These are phyloP conservation scores for Aleadryas rufinucha DNA, from an alignment of 2,113 vertebrate species.

Conservation along the genomic window DNA sequence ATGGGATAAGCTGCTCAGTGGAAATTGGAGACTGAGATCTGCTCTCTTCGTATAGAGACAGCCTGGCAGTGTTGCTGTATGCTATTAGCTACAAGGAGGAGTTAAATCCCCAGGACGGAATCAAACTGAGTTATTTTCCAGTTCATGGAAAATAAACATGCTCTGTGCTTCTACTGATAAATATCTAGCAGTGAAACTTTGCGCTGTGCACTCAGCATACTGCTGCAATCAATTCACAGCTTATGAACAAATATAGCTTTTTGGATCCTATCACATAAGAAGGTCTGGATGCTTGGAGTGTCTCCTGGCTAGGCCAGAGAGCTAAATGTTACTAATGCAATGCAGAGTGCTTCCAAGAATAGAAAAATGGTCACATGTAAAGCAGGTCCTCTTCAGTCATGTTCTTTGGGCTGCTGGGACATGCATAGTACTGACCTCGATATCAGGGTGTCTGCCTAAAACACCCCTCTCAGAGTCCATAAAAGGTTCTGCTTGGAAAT, in stretches of 20 bases:
- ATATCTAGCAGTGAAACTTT: background rate
- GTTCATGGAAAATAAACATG: background rate
- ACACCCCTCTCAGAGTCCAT: background rate
- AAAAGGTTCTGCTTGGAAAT: background rate
- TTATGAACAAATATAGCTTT: slow-evolving; percentile 54
- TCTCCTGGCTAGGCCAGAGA: background rate
- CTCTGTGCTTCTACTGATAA: background rate
- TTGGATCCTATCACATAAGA: background rate
- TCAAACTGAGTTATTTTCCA: background rate
- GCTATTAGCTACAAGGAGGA: background rate
- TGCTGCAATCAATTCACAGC: slow-evolving; percentile 30
- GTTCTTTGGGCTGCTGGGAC: background rate
- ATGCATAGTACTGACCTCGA: background rate
- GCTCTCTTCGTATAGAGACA: background rate
- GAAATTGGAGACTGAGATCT: background rate
- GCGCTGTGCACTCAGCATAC: background rate
- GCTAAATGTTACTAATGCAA: slow-evolving; percentile 35
- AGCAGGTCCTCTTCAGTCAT: slow-evolving; percentile 1
- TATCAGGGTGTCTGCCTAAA: background rate
- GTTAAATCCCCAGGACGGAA: background rate
- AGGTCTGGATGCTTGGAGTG: slow-evolving; percentile 30
- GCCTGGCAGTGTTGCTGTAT: background rate
- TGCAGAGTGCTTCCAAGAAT: slow-evolving; percentile 53
- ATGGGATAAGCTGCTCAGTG: background rate
- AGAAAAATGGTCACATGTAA: slow-evolving; percentile 31